Percentiles rank a stretch among this genome's conserved stretches.
These are phyloP conservation scores for Drosophila demipolita DNA, from an alignment of 2,888 invertebrate genomes.

Conservation along the genomic window DNA sequence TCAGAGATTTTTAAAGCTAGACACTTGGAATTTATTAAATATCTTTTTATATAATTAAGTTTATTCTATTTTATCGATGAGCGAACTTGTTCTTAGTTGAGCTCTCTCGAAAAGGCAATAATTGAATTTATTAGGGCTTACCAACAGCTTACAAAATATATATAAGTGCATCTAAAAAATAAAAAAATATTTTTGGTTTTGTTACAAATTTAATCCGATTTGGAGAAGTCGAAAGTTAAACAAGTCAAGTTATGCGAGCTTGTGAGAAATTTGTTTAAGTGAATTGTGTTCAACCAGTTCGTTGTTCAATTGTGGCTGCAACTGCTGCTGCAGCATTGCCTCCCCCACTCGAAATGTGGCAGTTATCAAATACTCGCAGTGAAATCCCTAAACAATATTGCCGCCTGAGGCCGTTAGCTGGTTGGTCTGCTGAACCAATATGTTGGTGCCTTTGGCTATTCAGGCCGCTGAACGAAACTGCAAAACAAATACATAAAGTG, in stretches of 20 bases:
- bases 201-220: slow-evolving; percentile 1
- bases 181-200: background rate
- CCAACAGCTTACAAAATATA: background rate
- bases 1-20: background rate
- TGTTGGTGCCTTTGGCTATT: slow-evolving; percentile 40
- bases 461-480: slow-evolving; percentile 16
- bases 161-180: background rate
- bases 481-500: slow-evolving; percentile 55
- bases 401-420: slow-evolving; percentile 54
- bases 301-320: slow-evolving; percentile 3
- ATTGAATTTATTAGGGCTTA: background rate
- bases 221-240: background rate
- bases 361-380: slow-evolving; percentile 40
- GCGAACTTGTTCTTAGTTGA: background rate
- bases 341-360: background rate
- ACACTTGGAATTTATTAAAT: background rate
- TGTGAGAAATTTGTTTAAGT: slow-evolving; percentile 15
- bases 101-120: background rate
- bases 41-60: background rate
- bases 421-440: slow-evolving; percentile 48
- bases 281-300: slow-evolving; percentile 6
- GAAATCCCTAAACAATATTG: slow-evolving; percentile 54
- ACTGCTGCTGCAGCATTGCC: background rate
- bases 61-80: background rate
- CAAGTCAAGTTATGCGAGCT: background rate